Evolutionary conservation across 1,140 invertebrate species (phyloP).

Genomic region (Zaprionus inermis): DNA sequence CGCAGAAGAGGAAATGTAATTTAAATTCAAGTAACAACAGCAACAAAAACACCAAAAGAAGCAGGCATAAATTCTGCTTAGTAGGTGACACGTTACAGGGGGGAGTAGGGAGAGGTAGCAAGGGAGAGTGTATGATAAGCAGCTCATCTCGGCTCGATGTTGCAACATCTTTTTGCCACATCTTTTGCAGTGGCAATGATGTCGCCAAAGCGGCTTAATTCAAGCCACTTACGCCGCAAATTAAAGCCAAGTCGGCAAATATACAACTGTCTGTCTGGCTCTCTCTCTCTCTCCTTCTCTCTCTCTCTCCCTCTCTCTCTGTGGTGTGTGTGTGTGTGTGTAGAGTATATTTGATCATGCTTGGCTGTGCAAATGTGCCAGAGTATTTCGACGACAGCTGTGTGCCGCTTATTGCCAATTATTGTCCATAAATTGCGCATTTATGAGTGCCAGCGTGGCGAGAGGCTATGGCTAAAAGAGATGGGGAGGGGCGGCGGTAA

Average conservation of each 20-base stretch:
- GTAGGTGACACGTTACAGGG: not conserved
- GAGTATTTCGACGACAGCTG: constrained; percentile 65
- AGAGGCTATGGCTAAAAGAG: not conserved
- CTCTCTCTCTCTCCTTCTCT: not conserved
- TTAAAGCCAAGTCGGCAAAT: constrained; percentile 60
- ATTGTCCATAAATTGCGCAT: constrained; percentile 80
- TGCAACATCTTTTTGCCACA: constrained; percentile 24
- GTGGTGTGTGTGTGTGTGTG: constrained; percentile 2
- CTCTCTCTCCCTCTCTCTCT: not conserved
- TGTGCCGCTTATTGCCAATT: constrained; percentile 78
- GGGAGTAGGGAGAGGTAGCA: too few species aligned
- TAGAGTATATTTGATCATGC: constrained; percentile 42
- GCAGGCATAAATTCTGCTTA: constrained; percentile 36
- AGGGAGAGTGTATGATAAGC: constrained; percentile 6
- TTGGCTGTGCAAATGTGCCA: constrained; percentile 44
- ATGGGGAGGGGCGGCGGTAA: not conserved
- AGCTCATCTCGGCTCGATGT: constrained; percentile 14
- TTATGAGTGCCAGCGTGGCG: constrained; percentile 46
- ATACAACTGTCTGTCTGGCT: constrained; percentile 9
- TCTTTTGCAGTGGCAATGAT: constrained; percentile 31
- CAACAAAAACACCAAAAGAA: not conserved
- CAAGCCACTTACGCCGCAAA: constrained; percentile 53
- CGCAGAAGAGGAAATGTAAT: constrained; percentile 30
- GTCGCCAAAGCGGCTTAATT: constrained; percentile 28
- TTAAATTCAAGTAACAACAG: constrained; percentile 33